Evolutionary conservation across 2,797 vertebrate species (phyloP).

Genomic region (Aphelocoma californica): DNA sequence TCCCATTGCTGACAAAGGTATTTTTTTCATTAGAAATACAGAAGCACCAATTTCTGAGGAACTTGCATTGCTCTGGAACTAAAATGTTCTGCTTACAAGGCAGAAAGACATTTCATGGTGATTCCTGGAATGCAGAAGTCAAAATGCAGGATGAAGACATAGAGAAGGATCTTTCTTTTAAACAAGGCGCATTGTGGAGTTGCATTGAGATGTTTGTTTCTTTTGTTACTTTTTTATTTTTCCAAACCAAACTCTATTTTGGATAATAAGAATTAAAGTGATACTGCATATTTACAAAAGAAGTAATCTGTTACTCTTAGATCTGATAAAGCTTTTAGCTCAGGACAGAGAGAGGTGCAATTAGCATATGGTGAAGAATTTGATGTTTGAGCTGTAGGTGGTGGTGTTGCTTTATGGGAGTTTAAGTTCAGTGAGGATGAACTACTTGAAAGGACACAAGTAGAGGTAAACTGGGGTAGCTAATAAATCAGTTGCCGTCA

Average conservation of each 20-base stretch:
- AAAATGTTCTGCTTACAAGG: neutral
- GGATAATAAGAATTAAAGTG: neutral
- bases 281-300: neutral
- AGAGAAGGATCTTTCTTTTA: neutral
- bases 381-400: constrained; percentile 66
- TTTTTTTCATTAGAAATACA: neutral
- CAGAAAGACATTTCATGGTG: neutral
- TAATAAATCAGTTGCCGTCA: neutral
- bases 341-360: neutral
- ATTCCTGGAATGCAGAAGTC: neutral
- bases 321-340: neutral
- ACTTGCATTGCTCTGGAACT: neutral
- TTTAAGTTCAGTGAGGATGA: neutral
- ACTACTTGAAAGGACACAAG: neutral
- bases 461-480: neutral
- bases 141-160: neutral
- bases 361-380: neutral
- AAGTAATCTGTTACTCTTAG: neutral
- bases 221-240: neutral
- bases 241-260: neutral
- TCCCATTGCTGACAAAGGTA: neutral
- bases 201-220: neutral
- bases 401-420: constrained; percentile 63
- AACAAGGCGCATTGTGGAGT: neutral
- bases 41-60: neutral